These are phyloP conservation scores for Oenanthe oenanthe DNA, from an alignment of 2,113 vertebrate species.

Conservation along the genomic window DNA sequence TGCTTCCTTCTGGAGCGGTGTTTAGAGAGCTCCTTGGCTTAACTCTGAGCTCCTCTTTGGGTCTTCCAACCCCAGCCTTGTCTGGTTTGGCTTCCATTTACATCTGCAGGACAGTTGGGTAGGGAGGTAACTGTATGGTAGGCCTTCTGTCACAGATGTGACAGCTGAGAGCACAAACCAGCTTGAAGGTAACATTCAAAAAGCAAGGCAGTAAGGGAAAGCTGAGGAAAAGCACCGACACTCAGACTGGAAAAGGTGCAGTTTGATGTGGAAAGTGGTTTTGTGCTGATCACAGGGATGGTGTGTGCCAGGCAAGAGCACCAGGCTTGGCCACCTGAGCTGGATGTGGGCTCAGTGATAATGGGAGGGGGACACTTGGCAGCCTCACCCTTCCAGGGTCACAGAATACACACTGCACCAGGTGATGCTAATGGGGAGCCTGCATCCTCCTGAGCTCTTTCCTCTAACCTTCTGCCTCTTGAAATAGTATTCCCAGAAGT, in stretches of 20 bases:
- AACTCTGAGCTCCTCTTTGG: background rate
- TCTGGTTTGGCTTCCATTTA: background rate
- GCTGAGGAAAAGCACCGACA: background rate
- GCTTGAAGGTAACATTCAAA: background rate
- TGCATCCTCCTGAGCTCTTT: background rate
- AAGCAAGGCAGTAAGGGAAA: background rate
- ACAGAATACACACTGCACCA: background rate
- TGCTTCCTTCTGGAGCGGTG: background rate
- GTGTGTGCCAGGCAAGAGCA: background rate
- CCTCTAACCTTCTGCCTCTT: background rate
- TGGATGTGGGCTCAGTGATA: background rate
- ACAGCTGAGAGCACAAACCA: background rate
- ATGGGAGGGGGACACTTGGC: background rate
- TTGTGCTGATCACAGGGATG: background rate
- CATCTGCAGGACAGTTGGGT: background rate
- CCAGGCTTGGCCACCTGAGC: background rate
- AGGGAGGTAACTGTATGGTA: background rate
- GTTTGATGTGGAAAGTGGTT: background rate
- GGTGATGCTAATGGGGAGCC: background rate
- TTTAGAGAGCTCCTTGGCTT: slow-evolving; percentile 49
- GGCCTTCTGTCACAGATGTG: background rate
- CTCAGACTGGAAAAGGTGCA: background rate
- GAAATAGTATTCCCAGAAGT: background rate
- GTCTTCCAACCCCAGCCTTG: background rate
- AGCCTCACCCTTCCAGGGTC: accelerated